Base-by-base conservation (phyloP, 2,888 invertebrate genomes). In the Plagodis dolabraria region DNA sequence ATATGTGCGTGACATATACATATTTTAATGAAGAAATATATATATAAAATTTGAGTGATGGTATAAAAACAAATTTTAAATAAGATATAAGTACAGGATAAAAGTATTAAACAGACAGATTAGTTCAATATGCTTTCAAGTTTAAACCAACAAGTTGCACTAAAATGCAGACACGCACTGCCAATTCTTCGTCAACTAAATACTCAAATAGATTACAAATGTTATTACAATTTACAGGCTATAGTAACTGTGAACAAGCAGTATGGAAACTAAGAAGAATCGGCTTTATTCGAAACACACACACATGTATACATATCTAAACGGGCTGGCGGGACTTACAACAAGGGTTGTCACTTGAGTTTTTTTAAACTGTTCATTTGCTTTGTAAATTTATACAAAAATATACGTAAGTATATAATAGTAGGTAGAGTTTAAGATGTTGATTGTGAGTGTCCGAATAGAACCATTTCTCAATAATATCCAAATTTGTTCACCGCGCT, bases 121-220 rank as follows among this genome's bases (percentile, higher is more conserved):
- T 86, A 90, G 75, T 87, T 90, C 92, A 92, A 92, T 92, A 92
- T 92, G 92, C 92, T 92, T 90, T 78, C 62, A 74, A 69, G 12
- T 33, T 46, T 33, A 43, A 67, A 77, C 77, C 78, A 79, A 84
- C 87, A 87, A 91, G 81, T 92, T 93, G 93, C 93, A 92, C 93
- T 93, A 93, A 93, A 89, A 93, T 93, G 93, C 93, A 93, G 93
- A 93, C 93, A 93, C 93, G 89, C 89, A 92, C 90, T 92, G 92
- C 92, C 89, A 89, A 88, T 83, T 80, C 78, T 83, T 80, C 73
- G 68, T 76, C 72, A 76, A 83, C 84, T 83, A 86, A 77, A 79
- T 83, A 87, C 82, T 83, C 60, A 53, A 56, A 79, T 75, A 80
- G 67, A 76, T 73, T 80, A 84, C 63, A 63, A 55, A 69, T 68